These are phyloP conservation scores for Daphoenositta chrysoptera DNA, from an alignment of 2,113 vertebrate species.

Conservation along the genomic window DNA sequence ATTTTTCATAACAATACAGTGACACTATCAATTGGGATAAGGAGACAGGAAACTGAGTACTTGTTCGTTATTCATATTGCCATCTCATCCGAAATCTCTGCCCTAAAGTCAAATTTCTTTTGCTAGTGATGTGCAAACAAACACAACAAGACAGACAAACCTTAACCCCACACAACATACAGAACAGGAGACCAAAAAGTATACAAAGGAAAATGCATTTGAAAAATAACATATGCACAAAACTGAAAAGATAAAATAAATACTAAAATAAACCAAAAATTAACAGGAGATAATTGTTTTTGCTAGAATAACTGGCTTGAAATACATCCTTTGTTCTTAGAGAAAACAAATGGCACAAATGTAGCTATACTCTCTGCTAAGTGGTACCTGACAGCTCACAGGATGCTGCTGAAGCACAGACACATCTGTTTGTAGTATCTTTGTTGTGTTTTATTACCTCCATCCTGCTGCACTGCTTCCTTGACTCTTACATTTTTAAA, in stretches of 20 bases:
- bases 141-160: neutral
- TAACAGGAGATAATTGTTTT: neutral
- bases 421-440: neutral
- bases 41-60: neutral
- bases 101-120: neutral
- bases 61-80: neutral
- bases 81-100: neutral
- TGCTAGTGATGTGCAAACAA: neutral
- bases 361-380: neutral
- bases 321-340: neutral
- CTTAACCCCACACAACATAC: neutral
- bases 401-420: neutral
- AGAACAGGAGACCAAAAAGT: neutral
- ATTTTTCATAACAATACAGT: neutral
- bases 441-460: neutral
- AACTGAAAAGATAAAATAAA: neutral
- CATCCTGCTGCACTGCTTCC: neutral
- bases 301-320: neutral
- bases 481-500: neutral
- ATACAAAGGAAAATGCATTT: neutral
- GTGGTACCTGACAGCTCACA: neutral
- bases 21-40: neutral
- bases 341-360: neutral
- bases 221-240: neutral
- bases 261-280: neutral